phyloP scores from a whole-genome alignment of 1,140 invertebrate species.

The Polyergus mexicanus region DNA sequence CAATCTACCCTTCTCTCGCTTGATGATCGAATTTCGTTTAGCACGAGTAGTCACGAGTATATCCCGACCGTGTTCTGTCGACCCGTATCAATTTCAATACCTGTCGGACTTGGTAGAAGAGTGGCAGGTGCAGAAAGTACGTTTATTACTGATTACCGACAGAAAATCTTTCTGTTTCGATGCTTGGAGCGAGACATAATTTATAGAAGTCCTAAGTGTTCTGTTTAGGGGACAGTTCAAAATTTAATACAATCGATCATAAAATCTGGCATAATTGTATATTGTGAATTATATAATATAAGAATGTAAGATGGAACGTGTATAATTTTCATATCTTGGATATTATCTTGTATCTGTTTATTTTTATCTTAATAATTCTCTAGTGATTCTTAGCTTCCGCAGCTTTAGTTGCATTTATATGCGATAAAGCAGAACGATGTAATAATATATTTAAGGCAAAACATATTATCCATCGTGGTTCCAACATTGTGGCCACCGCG shows the following conservation, averaged over 20 bases:
- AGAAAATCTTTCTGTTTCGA: slow-evolving; percentile 24
- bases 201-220: background rate
- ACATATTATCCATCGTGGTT: slow-evolving; percentile 39
- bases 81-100: slow-evolving; percentile 73
- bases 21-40: slow-evolving; percentile 83
- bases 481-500: background rate
- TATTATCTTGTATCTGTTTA: background rate
- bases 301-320: background rate
- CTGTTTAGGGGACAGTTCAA: background rate
- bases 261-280: slow-evolving; percentile 22
- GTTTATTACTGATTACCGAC: slow-evolving; percentile 27
- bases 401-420: background rate
- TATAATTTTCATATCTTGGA: background rate
- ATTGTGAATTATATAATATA: background rate
- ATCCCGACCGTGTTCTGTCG: slow-evolving; percentile 60
- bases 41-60: slow-evolving; percentile 54
- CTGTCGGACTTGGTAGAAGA: background rate
- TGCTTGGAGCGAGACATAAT: slow-evolving; percentile 3
- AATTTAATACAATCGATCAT: slow-evolving; percentile 11
- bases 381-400: background rate
- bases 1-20: slow-evolving; percentile 76
- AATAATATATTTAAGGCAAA: slow-evolving; percentile 42
- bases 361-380: slow-evolving; percentile 7
- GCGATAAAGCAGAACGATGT: slow-evolving; percentile 8
- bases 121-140: slow-evolving; percentile 30